These are phyloP conservation scores for Orchesella cincta DNA, from an alignment of 1,140 invertebrate genomes.

Conservation along the genomic window DNA sequence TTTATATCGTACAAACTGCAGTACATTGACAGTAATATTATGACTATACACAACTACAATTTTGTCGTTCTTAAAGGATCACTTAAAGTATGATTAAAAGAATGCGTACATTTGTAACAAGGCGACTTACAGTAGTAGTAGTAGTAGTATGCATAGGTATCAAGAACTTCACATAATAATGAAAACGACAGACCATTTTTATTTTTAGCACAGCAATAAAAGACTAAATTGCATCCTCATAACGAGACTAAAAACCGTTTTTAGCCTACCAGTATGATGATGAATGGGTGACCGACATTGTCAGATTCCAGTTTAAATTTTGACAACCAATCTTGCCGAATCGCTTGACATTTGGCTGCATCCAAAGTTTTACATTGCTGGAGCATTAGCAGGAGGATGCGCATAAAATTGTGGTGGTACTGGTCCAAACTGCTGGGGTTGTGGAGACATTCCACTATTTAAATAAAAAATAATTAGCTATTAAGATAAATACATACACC, in stretches of 20 bases:
- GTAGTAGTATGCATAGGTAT: no score
- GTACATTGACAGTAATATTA: background rate
- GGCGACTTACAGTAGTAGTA: no score
- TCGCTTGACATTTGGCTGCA: no score
- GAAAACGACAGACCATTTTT: background rate
- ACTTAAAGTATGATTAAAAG: no score
- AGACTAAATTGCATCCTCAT: background rate
- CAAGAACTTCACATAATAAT: no score
- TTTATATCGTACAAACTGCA: background rate
- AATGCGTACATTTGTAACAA: no score
- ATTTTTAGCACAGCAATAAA: conserved; percentile 13
- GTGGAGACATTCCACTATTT: conserved; percentile 6
- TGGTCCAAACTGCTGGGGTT: conserved; percentile 17
- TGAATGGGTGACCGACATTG: background rate
- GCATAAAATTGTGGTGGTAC: conserved; percentile 30
- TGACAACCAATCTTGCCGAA: background rate
- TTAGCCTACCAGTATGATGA: background rate
- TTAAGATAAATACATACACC: background rate
- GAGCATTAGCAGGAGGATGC: conserved; percentile 25
- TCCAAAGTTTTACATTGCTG: conserved; percentile 31
- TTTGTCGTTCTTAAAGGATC: no score
- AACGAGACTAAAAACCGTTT: background rate
- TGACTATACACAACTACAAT: background rate
- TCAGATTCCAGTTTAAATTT: background rate
- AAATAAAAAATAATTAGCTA: background rate